These are phyloP conservation scores for Mallotus villosus DNA, from an alignment of 2,797 vertebrate species.

Conservation along the genomic window DNA sequence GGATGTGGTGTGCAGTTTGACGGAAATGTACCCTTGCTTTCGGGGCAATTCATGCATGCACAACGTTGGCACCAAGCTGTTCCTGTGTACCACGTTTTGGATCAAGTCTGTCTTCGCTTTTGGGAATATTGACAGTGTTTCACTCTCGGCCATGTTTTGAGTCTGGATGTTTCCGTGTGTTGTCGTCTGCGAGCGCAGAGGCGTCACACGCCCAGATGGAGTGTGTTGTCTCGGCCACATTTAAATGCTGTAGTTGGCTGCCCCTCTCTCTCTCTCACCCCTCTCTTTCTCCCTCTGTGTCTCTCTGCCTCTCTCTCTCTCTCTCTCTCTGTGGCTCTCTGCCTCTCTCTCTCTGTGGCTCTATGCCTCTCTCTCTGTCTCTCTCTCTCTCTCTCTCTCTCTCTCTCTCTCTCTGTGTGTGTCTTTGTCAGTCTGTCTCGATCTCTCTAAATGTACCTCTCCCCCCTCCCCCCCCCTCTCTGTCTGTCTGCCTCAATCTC, in stretches of 20 bases:
- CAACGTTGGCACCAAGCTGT: too few species aligned
- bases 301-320: neutral
- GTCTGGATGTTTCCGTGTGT: neutral
- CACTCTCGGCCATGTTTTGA: neutral
- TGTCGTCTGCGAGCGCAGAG: conserved; percentile 2
- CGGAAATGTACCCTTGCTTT: neutral
- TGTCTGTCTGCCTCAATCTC: neutral
- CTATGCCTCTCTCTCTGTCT: too few species aligned
- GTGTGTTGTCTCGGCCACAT: conserved; percentile 4
- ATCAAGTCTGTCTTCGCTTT: neutral
- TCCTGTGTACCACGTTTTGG: neutral
- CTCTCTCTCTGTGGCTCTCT: neutral
- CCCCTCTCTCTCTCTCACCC: too few species aligned
- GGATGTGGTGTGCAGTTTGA: neutral
- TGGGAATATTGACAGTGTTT: neutral
- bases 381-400: conserved; percentile 4
- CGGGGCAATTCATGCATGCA: too few species aligned
- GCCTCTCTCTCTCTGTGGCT: too few species aligned
- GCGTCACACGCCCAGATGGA: conserved; percentile 23
- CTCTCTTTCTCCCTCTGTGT: neutral
- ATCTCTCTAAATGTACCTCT: neutral
- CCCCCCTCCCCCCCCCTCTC: too few species aligned
- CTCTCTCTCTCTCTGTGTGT: neutral
- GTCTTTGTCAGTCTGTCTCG: neutral
- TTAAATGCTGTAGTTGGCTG: neutral